A percentile compares a stretch with the other conserved stretches of the same genome.
Conservation (phyloP, 2,113 vertebrate species). For the Ctenodactylus gundi region DNA sequence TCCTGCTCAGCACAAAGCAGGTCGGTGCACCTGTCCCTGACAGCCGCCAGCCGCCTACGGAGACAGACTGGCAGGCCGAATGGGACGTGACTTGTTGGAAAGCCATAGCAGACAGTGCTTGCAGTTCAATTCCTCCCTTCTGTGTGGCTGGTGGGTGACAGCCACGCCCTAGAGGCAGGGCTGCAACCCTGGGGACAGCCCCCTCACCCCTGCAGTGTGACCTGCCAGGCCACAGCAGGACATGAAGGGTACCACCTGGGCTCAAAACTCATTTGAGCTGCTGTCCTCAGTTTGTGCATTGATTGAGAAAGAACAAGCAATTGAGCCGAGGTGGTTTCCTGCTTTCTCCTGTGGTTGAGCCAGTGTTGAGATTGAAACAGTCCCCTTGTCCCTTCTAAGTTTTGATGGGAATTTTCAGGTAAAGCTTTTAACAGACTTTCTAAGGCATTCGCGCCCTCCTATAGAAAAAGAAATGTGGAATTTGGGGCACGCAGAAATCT, state of each 20-base stretch:
- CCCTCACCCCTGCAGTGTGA: constrained; percentile 81
- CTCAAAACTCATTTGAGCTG: constrained; percentile 81
- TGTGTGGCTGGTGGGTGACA: no score
- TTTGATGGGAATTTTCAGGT: constrained; percentile 61
- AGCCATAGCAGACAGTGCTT: constrained; percentile 86
- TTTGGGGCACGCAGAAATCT: constrained; percentile 61
- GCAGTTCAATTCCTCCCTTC: constrained; percentile 83
- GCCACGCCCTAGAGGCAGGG: no score
- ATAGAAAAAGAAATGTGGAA: constrained; percentile 27
- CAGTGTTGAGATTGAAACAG: constrained; percentile 57
- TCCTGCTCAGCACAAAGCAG: constrained; percentile 96
- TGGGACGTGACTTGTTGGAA: constrained; percentile 89
- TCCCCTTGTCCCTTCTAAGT: constrained; percentile 57
- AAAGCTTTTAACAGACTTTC: constrained; percentile 63
- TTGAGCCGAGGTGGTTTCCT: constrained; percentile 71
- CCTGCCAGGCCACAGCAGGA: constrained; percentile 77
- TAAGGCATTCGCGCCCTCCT: constrained; percentile 56
- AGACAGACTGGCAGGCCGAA: constrained; percentile 87
- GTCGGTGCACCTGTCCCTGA: constrained; percentile 86
- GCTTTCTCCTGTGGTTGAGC: constrained; percentile 78
- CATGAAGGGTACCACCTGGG: constrained; percentile 79
- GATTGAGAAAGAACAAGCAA: constrained; percentile 78
- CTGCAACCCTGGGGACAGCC: constrained; percentile 73
- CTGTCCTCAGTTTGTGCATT: constrained; percentile 77
- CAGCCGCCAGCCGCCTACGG: constrained; percentile 84